phyloP scores from a whole-genome alignment of 2,797 vertebrate species.

The Sylvia borin region DNA sequence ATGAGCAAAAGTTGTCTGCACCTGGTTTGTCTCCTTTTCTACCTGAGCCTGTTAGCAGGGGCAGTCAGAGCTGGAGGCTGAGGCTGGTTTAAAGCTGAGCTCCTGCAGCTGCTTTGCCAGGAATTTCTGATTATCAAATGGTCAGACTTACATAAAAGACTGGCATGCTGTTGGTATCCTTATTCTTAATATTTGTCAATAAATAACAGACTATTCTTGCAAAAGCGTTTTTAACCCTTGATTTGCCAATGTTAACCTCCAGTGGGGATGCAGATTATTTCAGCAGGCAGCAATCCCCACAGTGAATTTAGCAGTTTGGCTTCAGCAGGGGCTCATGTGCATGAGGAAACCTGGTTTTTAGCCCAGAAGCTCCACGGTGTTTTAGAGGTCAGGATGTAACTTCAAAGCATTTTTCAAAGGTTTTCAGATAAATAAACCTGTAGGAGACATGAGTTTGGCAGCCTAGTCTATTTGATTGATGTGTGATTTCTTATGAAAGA shows the following conservation, averaged over 20 bases:
- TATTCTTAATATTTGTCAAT: background rate
- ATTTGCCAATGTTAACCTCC: background rate
- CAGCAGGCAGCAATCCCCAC: background rate
- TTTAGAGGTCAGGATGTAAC: conserved; percentile 14
- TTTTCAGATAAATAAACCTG: conserved; percentile 28
- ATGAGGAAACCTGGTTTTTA: background rate
- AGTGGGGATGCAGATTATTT: background rate
- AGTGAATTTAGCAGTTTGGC: background rate
- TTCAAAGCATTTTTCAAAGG: conserved; percentile 51
- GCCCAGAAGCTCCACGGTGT: background rate
- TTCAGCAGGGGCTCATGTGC: rapidly evolving
- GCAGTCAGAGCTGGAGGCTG: background rate
- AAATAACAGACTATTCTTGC: background rate
- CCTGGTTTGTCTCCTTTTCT: background rate
- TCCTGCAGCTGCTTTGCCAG: background rate
- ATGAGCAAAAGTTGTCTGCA: background rate
- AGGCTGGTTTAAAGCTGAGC: background rate
- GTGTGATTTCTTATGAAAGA: background rate
- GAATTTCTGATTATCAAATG: background rate
- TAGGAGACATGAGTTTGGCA: background rate
- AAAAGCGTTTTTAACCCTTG: background rate
- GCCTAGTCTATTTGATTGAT: background rate
- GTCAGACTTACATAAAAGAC: background rate
- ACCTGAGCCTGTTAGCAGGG: background rate
- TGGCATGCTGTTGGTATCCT: background rate